phyloP scores from a whole-genome alignment of 1,140 invertebrate genomes.

The Scaptomyza montana region DNA sequence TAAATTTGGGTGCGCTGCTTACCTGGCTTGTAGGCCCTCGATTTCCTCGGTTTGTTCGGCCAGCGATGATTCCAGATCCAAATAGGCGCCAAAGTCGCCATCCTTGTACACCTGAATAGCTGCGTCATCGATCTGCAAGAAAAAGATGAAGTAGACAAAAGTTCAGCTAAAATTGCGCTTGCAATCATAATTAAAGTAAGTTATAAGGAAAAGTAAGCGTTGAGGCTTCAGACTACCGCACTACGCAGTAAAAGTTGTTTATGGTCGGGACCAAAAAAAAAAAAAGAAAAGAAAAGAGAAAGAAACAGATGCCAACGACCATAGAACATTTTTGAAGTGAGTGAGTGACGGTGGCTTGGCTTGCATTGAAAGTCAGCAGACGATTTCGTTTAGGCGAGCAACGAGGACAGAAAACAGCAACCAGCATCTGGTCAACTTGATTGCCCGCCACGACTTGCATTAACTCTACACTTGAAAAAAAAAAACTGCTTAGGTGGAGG shows the following conservation, averaged over 20 bases:
- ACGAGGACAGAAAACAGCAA: slow-evolving; percentile 27
- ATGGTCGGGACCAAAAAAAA: slow-evolving; percentile 53
- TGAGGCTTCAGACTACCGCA: slow-evolving; percentile 58
- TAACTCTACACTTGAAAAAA: background rate
- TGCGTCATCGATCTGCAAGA: slow-evolving; percentile 96
- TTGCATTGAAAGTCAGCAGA: slow-evolving; percentile 72
- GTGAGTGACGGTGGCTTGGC: slow-evolving; percentile 45
- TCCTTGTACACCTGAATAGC: slow-evolving; percentile 98
- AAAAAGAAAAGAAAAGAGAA: slow-evolving; percentile 51
- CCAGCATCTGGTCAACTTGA: slow-evolving; percentile 32
- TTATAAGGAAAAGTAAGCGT: slow-evolving; percentile 66
- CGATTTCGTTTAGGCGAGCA: slow-evolving; percentile 71
- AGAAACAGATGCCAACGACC: slow-evolving; percentile 46
- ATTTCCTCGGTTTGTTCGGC: slow-evolving; percentile 98
- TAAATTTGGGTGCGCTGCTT: slow-evolving; percentile 83
- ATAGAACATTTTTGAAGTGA: slow-evolving; percentile 63
- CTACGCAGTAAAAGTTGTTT: slow-evolving; percentile 82
- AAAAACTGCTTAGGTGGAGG: background rate
- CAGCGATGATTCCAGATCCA: slow-evolving; percentile 97
- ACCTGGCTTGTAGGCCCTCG: slow-evolving; percentile 97
- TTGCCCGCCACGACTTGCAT: slow-evolving; percentile 41
- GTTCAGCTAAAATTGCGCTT: slow-evolving; percentile 12
- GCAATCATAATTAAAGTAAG: slow-evolving; percentile 77
- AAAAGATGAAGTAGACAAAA: slow-evolving; percentile 23
- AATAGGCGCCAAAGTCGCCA: slow-evolving; percentile 97